Percentiles rank a stretch among this genome's conserved stretches.
Conservation (phyloP, 1,140 invertebrate genomes). For the Drosophila pachea region DNA sequence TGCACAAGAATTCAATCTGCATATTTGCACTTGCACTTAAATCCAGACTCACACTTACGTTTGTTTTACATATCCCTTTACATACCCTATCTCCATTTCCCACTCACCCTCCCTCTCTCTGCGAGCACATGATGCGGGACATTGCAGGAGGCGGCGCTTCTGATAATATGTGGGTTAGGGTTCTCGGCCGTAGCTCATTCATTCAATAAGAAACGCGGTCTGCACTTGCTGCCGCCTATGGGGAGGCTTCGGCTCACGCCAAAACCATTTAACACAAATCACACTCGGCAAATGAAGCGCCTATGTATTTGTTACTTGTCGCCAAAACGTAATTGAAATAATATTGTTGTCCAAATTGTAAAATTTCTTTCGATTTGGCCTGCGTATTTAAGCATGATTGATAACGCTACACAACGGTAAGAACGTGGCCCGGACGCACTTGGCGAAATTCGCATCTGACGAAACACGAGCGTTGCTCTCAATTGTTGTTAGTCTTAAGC, state of each 20-base stretch:
- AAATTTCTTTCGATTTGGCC: constrained; percentile 54
- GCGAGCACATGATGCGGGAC: constrained; percentile 11
- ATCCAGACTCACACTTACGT: constrained; percentile 1
- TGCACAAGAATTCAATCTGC: constrained; percentile 53
- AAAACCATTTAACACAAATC: constrained; percentile 27
- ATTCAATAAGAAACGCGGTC: constrained; percentile 11
- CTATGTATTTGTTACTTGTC: constrained; percentile 4
- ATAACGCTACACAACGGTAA: constrained; percentile 34
- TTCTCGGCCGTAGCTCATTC: constrained; percentile 44
- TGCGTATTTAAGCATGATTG: constrained; percentile 51
- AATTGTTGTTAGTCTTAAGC: constrained; percentile 13
- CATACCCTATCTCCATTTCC: background rate
- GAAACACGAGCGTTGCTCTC: constrained; percentile 9
- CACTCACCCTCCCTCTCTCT: background rate
- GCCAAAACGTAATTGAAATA: constrained; percentile 51
- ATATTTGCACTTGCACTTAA: constrained; percentile 29
- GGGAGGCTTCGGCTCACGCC: constrained; percentile 33
- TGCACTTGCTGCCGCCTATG: constrained; percentile 6
- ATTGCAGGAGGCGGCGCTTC: constrained; percentile 20
- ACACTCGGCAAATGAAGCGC: background rate
- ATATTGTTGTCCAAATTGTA: constrained; percentile 55
- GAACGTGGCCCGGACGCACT: constrained; percentile 23
- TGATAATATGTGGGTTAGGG: constrained; percentile 47
- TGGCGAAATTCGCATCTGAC: constrained; percentile 12
- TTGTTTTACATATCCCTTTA: background rate